phyloP scores from a whole-genome alignment of 2,888 invertebrate genomes.

The Tachystola acroxantha region DNA sequence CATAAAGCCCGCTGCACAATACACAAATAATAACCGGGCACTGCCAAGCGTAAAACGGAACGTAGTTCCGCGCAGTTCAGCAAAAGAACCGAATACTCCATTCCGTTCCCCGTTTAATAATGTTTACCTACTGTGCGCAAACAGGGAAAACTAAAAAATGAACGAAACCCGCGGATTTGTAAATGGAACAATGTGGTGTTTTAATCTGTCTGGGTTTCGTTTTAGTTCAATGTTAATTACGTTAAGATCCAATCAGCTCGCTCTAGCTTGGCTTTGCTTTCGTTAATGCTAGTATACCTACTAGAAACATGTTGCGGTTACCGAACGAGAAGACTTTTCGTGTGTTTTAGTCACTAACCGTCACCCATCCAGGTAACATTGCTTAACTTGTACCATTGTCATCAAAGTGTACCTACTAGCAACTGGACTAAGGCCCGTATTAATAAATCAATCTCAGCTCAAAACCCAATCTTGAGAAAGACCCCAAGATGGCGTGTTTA shows the following conservation, averaged over 20 bases:
- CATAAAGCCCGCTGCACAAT: constrained; percentile 1
- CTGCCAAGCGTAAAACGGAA: constrained; percentile 8
- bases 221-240: constrained; percentile 5
- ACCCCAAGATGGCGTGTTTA: too few species aligned
- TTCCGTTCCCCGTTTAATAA: constrained; percentile 11
- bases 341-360: too few species aligned
- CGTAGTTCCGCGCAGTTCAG: constrained; percentile 3
- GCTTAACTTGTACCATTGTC: too few species aligned
- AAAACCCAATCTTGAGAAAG: too few species aligned
- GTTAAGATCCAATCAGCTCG: background rate
- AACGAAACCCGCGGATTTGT: constrained; percentile 6
- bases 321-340: too few species aligned
- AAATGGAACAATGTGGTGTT: constrained; percentile 13
- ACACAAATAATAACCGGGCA: constrained; percentile 6
- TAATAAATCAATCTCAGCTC: too few species aligned
- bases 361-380: too few species aligned
- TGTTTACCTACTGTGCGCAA: constrained; percentile 10
- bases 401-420: too few species aligned
- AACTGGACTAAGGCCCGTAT: too few species aligned
- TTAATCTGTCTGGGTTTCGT: constrained; percentile 1
- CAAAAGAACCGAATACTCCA: constrained; percentile 8
- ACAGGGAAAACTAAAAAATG: constrained; percentile 9
- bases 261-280: too few species aligned
- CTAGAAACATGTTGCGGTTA: too few species aligned
- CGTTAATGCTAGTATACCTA: too few species aligned